phyloP scores from a whole-genome alignment of 2,888 invertebrate species.

The Zygogramma bicolorata region DNA sequence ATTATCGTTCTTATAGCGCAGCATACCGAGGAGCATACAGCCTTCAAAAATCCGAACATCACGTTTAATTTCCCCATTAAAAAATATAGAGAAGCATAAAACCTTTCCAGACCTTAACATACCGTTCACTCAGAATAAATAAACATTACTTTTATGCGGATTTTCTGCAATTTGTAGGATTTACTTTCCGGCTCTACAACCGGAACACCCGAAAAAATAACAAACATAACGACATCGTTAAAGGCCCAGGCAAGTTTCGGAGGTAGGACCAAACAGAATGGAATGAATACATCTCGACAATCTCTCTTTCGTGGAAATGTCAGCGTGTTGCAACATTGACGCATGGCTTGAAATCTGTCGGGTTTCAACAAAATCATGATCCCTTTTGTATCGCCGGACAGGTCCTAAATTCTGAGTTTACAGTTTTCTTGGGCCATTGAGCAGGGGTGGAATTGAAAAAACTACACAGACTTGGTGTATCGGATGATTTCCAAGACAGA shows the following conservation, averaged over 20 bases:
- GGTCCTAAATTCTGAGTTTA: constrained; percentile 43
- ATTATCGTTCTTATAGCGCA: too few relatives aligned
- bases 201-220: constrained; percentile 61
- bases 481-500: too few relatives aligned
- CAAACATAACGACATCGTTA: constrained; percentile 60
- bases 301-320: constrained; percentile 48
- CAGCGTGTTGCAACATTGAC: constrained; percentile 55
- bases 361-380: constrained; percentile 60
- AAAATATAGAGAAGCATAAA: background rate
- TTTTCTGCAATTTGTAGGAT: constrained; percentile 53
- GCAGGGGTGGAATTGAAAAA: constrained; percentile 22
- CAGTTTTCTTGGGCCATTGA: constrained; percentile 5
- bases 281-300: constrained; percentile 46
- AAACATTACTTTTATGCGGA: constrained; percentile 41
- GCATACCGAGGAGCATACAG: too few relatives aligned
- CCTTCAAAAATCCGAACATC: too few relatives aligned
- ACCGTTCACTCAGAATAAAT: constrained; percentile 36
- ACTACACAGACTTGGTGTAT: background rate
- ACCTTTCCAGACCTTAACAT: background rate
- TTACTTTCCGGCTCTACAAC: constrained; percentile 54
- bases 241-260: constrained; percentile 35
- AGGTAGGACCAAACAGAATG: constrained; percentile 31
- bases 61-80: background rate
- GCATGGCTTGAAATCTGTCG: constrained; percentile 57
- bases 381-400: constrained; percentile 51